Evolutionary conservation across 2,113 vertebrate genomes (phyloP).

Genomic region (Hippolais icterina): DNA sequence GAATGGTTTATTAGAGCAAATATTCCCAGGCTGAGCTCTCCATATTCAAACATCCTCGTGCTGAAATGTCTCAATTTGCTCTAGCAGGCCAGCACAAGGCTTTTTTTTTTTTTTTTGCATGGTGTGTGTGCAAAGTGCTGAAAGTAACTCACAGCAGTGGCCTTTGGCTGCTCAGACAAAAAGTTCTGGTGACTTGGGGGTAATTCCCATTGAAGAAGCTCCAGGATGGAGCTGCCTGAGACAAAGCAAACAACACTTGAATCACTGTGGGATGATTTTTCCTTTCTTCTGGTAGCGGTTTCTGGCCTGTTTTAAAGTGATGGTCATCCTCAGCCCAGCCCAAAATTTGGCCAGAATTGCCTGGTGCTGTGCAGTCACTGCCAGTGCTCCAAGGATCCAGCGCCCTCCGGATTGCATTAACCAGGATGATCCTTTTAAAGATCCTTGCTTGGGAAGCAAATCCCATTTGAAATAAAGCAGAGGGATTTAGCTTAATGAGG

Average conservation of each 20-base stretch:
- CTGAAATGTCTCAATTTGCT: background rate
- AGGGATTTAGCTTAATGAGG: slow-evolving; percentile 28
- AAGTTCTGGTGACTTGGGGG: background rate
- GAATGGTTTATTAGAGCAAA: slow-evolving; percentile 14
- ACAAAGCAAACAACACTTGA: background rate
- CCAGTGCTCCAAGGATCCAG: background rate
- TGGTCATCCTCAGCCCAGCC: background rate
- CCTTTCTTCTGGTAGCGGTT: background rate
- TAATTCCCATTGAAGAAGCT: background rate
- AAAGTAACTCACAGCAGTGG: background rate
- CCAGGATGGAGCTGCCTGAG: background rate
- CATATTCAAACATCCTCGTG: background rate
- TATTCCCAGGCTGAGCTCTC: background rate
- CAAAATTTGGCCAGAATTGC: background rate
- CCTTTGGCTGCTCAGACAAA: background rate
- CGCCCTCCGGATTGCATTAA: background rate
- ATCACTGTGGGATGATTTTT: background rate
- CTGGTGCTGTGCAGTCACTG: background rate
- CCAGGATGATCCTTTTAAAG: slow-evolving; percentile 18
- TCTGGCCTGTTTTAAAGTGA: background rate
- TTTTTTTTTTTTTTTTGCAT: background rate
- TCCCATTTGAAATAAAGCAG: slow-evolving; percentile 30
- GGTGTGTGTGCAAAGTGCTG: background rate
- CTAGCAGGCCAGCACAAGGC: background rate
- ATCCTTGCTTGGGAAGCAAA: slow-evolving; percentile 26